Conservation (phyloP, 2,797 vertebrate genomes). For the Ataeniobius toweri region DNA sequence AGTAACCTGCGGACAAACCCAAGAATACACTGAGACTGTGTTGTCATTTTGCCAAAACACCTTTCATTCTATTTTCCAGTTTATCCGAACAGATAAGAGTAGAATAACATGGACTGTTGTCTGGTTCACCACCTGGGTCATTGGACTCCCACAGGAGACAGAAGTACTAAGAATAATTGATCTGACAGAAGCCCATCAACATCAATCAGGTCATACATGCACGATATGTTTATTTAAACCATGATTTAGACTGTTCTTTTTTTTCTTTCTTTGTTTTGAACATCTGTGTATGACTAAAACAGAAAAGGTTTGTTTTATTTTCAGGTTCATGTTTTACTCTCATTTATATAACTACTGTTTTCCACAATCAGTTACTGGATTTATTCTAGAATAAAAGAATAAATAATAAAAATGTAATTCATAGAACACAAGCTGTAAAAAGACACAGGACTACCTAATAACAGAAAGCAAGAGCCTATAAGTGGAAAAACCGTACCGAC, state of each 20-base stretch:
- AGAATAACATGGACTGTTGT: not conserved
- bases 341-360: not conserved
- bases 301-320: not conserved
- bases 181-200: not conserved
- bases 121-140: slow-evolving; percentile 4
- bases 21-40: not conserved
- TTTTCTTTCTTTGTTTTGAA: not conserved
- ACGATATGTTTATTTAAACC: not conserved
- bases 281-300: no score
- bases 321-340: not conserved
- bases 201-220: not conserved
- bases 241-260: not conserved
- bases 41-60: not conserved
- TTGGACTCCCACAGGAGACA: not conserved
- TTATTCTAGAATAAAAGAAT: not conserved
- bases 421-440: not conserved
- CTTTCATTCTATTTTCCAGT: not conserved
- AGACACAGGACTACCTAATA: not conserved
- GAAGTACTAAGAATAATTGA: not conserved
- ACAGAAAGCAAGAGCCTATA: not conserved
- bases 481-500: slow-evolving; percentile 52
- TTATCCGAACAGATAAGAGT: no score
- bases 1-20: not conserved
- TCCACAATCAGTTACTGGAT: not conserved
- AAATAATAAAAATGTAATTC: not conserved